A percentile compares a stretch with the other conserved stretches of the same genome.
phyloP scores from a whole-genome alignment of 2,113 vertebrate genomes.

The Heliornis fulica region DNA sequence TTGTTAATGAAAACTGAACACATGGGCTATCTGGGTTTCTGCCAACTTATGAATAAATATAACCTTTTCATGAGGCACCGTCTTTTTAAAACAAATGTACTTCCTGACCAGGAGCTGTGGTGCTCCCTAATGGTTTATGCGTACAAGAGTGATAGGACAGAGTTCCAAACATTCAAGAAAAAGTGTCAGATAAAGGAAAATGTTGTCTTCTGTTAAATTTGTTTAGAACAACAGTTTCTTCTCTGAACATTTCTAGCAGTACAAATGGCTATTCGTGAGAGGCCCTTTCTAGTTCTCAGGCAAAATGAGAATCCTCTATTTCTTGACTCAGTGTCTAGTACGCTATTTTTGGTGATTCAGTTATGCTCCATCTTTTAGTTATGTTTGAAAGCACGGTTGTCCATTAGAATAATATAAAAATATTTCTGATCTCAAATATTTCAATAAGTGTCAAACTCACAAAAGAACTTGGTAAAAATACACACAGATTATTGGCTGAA shows the following conservation, averaged over 20 bases:
- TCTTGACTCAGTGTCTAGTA: not conserved
- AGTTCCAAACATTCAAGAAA: not conserved
- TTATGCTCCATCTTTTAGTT: not conserved
- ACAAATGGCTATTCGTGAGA: constrained; percentile 4
- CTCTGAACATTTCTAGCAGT: not conserved
- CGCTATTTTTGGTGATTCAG: not conserved
- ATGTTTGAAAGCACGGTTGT: not conserved
- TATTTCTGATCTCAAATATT: not conserved
- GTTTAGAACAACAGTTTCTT: not conserved
- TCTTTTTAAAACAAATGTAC: constrained; percentile 43
- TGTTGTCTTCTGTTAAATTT: not conserved
- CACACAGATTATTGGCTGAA: not conserved
- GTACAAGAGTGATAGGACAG: not conserved
- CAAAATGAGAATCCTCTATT: not conserved
- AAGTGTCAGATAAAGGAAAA: not conserved
- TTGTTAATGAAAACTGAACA: constrained; percentile 50
- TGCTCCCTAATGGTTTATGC: not conserved
- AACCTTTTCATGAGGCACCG: constrained; percentile 21
- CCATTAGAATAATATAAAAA: not conserved
- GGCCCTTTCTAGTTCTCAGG: not conserved
- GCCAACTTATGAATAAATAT: constrained; percentile 61
- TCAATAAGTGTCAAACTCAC: not conserved
- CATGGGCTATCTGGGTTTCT: constrained; percentile 26
- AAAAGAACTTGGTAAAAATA: not conserved
- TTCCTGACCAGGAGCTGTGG: constrained; percentile 43